Conservation (phyloP, 2,888 invertebrate genomes). For the Xestia c-nigrum region DNA sequence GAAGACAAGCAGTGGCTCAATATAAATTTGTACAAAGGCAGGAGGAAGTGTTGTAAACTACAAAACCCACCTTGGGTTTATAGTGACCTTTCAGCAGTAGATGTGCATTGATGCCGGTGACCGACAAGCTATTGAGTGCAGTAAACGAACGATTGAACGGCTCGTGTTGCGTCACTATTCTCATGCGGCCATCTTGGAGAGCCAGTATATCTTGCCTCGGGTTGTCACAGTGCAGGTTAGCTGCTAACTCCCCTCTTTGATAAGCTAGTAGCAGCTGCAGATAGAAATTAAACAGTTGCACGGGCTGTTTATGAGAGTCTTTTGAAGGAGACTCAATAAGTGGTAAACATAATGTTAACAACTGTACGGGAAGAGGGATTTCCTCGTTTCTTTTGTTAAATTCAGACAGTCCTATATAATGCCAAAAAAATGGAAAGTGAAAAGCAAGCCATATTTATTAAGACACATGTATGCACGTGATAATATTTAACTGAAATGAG, state of each 20-base stretch:
- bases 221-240: slow-evolving; percentile 92
- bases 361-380: neutral
- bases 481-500: neutral
- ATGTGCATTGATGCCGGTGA: slow-evolving; percentile 76
- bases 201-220: slow-evolving; percentile 87
- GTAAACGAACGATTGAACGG: slow-evolving; percentile 77
- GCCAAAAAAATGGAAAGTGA: neutral
- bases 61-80: slow-evolving; percentile 73
- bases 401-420: too few species aligned
- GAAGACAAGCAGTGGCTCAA: too few species aligned
- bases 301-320: neutral
- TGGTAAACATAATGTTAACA: neutral
- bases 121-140: slow-evolving; percentile 73
- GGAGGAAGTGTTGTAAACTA: neutral
- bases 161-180: slow-evolving; percentile 90
- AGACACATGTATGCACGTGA: neutral
- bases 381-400: too few species aligned
- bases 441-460: neutral
- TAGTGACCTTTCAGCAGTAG: slow-evolving; percentile 74
- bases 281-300: neutral
- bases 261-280: slow-evolving; percentile 90
- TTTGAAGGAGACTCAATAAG: too few species aligned
- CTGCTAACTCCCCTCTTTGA: slow-evolving; percentile 92
- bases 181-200: slow-evolving; percentile 85
- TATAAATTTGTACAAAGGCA: too few species aligned